Evolutionary conservation across 2,797 vertebrate genomes (phyloP).

Genomic region (Sebastes kiyomatsui): DNA sequence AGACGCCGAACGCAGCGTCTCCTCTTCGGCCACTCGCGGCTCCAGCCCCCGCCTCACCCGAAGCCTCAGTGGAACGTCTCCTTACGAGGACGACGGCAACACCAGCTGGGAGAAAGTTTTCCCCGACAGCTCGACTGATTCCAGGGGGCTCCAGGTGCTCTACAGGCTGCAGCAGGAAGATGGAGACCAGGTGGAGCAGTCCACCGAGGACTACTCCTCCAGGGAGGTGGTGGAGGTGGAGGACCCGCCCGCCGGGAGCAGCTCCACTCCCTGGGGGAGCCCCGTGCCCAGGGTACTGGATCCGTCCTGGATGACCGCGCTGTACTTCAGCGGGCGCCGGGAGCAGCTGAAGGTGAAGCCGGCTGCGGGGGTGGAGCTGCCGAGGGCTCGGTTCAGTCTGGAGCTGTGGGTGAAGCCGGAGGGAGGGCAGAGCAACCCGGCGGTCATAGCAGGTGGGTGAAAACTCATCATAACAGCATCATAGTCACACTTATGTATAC

Average conservation of each 20-base stretch:
- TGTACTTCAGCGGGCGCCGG: slow-evolving; percentile 90
- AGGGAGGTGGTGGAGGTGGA: slow-evolving; percentile 72
- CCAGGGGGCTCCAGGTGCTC: slow-evolving; percentile 23
- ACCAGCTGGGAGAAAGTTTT: slow-evolving; percentile 45
- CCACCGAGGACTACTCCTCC: slow-evolving; percentile 58
- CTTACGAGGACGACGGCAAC: slow-evolving; percentile 44
- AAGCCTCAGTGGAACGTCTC: slow-evolving; percentile 50
- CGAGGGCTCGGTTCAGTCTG: slow-evolving; percentile 88
- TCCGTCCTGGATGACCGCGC: slow-evolving; percentile 80
- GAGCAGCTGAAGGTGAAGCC: slow-evolving; percentile 87
- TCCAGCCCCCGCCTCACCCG: slow-evolving; percentile 17
- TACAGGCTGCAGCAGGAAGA: slow-evolving; percentile 12
- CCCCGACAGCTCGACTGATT: slow-evolving; percentile 21
- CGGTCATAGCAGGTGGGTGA: slow-evolving; percentile 91
- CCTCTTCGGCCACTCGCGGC: not conserved
- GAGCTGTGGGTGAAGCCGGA: slow-evolving; percentile 94
- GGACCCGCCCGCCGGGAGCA: slow-evolving; percentile 26
- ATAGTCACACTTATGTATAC: not conserved
- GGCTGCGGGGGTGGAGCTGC: slow-evolving; percentile 81
- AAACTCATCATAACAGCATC: not conserved
- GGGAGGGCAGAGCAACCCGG: slow-evolving; percentile 93
- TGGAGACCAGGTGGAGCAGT: slow-evolving; percentile 15
- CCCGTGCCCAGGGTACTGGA: slow-evolving; percentile 58
- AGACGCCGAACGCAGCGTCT: slow-evolving; percentile 17
- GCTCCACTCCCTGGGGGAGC: slow-evolving; percentile 59